These are phyloP conservation scores for Gortyna flavago DNA, from an alignment of 2,888 invertebrate genomes.

Conservation along the genomic window DNA sequence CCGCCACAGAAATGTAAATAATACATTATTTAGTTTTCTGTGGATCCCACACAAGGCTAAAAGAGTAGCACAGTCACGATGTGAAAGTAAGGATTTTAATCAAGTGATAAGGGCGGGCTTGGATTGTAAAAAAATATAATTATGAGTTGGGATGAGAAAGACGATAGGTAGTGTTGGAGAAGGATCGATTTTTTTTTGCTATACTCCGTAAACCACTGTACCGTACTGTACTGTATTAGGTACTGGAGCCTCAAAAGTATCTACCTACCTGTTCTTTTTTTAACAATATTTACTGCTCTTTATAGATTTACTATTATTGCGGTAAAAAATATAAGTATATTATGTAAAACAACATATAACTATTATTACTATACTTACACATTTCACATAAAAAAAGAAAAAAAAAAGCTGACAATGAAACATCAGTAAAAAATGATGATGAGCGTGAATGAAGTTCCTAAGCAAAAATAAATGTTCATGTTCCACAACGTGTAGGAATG, in stretches of 20 bases:
- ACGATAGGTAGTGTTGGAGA: background rate
- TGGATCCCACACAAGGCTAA: background rate
- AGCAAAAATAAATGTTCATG: background rate
- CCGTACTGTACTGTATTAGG: background rate
- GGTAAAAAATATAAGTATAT: background rate
- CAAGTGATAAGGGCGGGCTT: background rate
- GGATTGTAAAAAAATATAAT: background rate
- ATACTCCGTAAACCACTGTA: background rate
- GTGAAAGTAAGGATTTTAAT: background rate
- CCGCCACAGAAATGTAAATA: no score
- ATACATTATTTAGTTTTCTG: no score
- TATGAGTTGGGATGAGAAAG: background rate
- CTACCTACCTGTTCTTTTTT: background rate
- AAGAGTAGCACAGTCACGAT: background rate
- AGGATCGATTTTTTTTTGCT: no score
- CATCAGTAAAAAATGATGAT: background rate
- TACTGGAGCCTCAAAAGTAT: background rate
- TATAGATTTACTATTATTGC: background rate
- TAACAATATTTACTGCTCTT: background rate
- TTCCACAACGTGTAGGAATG: background rate
- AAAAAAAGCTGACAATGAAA: background rate
- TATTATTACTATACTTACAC: background rate
- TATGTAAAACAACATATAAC: background rate
- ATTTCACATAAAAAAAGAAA: background rate
- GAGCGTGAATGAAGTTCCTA: background rate